Evolutionary conservation across 2,113 vertebrate genomes (phyloP).

Genomic region (Okapia johnstoni): DNA sequence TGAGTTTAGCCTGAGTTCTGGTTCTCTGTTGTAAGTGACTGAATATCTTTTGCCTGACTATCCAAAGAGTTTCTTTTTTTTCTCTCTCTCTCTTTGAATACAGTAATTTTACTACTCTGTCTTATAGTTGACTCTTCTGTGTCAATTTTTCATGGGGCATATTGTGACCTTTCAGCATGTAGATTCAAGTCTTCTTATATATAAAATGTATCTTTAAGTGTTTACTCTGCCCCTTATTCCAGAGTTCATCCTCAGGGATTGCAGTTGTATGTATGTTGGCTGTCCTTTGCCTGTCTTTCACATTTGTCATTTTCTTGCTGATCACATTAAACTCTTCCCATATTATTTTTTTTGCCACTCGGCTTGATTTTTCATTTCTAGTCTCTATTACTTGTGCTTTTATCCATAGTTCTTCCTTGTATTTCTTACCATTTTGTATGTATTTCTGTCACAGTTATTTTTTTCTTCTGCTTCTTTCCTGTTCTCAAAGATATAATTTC

Average conservation of each 20-base stretch:
- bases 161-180: background rate
- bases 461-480: background rate
- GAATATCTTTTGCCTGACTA: background rate
- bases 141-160: background rate
- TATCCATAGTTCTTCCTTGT: background rate
- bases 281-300: background rate
- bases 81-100: background rate
- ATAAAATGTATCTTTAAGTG: background rate
- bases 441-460: background rate
- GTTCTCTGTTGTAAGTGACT: background rate
- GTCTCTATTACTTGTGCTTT: background rate
- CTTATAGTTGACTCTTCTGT: background rate
- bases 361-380: background rate
- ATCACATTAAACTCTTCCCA: background rate
- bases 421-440: background rate
- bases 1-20: background rate
- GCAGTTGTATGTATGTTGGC: fast-evolving
- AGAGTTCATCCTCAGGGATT: fast-evolving
- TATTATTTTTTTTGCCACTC: background rate
- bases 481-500: background rate
- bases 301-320: background rate
- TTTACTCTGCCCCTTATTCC: background rate
- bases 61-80: background rate
- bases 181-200: background rate
- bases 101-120: background rate